Evolutionary conservation across 53 echinoderm and acorn worm genomes (phyloP), one percentile per base, ranked within the genome.

Genomic region (Holothuria scabra): DNA sequence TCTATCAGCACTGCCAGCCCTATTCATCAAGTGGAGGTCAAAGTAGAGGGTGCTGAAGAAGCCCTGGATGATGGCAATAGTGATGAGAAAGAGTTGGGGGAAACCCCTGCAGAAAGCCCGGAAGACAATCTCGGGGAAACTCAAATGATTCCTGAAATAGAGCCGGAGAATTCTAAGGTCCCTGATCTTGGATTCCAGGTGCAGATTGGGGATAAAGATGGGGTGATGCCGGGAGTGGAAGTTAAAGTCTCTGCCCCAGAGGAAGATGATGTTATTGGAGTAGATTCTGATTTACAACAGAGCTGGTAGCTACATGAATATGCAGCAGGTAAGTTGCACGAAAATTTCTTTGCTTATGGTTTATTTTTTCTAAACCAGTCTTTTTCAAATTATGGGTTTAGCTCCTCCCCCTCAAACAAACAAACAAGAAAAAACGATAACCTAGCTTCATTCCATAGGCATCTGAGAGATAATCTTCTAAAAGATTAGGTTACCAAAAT

Each of bases 131-230:
- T 72, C 8, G 72, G 48, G 72, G 72, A 72, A 38, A 72, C n/a
- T 23, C 72, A 24, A 2, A 48, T 41, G 25, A 72, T 72, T 46
- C 67, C 67, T 21, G 67, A 67, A 32, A 30, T 67, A 67, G 72
- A 26, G 23, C 46, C 12, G 2, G 72, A 72, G 72, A 72, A 72
- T 22, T 44, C 72, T 13, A 72, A 72, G 72, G 72, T 72, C 72
- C 72, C 72, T 46, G 86, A 86, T 24, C 5, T 49, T 79, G 67
- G 66, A 28, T 65, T 65, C 59, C 74, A 75, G 63, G 46, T 88
- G 32, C 74, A 75, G 63, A 64, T 88, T 37, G 87, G 59, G 52
- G 35, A 66, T 33, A 76, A 83, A 41, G 84, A 75, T 22, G 68
- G 22, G 12, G 13, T 46, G 5, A 32, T 56, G 21, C 18, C 75